phyloP scores from a whole-genome alignment of 2,113 vertebrate genomes.

The Monopterus albus region DNA sequence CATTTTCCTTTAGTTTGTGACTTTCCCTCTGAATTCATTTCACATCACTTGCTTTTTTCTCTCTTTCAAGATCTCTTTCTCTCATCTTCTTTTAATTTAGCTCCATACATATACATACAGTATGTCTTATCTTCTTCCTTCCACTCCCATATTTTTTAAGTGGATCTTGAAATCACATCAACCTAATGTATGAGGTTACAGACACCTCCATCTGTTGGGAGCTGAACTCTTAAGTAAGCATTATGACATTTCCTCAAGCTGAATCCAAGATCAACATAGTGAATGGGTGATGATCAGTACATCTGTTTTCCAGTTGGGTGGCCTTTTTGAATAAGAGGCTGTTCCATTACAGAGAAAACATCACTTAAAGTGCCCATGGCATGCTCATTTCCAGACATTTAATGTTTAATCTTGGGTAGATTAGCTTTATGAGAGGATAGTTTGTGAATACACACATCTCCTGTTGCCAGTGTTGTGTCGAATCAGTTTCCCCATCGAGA shows the following conservation, averaged over 20 bases:
- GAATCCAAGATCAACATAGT: constrained; percentile 49
- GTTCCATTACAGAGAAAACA: not conserved
- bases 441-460: no score
- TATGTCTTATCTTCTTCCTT: constrained; percentile 27
- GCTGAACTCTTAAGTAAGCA: constrained; percentile 35
- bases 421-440: no score
- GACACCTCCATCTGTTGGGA: constrained; percentile 21
- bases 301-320: constrained; percentile 16
- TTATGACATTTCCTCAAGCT: constrained; percentile 38
- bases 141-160: constrained; percentile 30
- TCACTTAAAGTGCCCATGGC: no score
- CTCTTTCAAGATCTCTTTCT: not conserved
- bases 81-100: not conserved
- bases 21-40: constrained; percentile 24
- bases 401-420: no score
- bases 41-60: constrained; percentile 25
- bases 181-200: constrained; percentile 14
- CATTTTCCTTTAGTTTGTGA: constrained; percentile 23
- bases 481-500: no score
- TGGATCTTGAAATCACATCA: constrained; percentile 44
- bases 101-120: not conserved
- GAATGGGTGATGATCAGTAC: not conserved
- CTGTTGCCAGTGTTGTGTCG: no score
- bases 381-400: no score
- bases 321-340: constrained; percentile 1